Base-by-base conservation (phyloP, 2,888 invertebrate species). In the Pherbina coryleti region DNA sequence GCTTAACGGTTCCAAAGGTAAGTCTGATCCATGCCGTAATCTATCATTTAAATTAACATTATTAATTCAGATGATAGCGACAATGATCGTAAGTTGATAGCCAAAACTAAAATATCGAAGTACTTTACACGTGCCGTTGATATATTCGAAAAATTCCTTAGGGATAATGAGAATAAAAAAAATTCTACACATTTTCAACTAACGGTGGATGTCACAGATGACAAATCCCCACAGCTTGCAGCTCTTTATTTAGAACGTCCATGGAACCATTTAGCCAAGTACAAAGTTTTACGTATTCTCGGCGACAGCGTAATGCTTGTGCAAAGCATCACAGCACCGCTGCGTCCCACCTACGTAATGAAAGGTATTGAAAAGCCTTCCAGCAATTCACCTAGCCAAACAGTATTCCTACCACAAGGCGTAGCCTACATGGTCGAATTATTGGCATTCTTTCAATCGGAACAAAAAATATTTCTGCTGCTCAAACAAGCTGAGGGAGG, bases 331-430 rank as follows among this genome's bases (percentile, higher is more conserved):
- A 89, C 89, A 3, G 86, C 87, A 70, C 83, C 86, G 0, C 79
- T 83, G 4, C 88, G 88, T 51, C 84, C 86, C 3, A 83, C 83
- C 3, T 88, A 86, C 74, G 84, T 90, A 0, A 89, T 90, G 87
- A 90, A 90, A 76, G 89, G 89, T 51, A 87, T 90, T 19, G 88
- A 90, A 75, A 89, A 89, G 55, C 89, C 89, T 1, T 86, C 89
- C 5, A 88, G 85, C 69, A 87, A 88, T 79, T 86, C 88, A 2
- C 86, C 87, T 0, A 86, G 88, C 2, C 88, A 88, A 80, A 85
- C 88, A 75, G 85, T 90, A 37, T 90, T 88, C 79, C 79, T 90
- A 57, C 90, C 90, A 2, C 89, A 89, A 74, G 84, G 86, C 49
- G 86, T 90, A 51, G 89, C 90, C 0, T 90, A 87, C 60, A 90